A percentile compares a stretch with the other conserved stretches of the same genome.
Conservation (phyloP, 2,888 invertebrate genomes). For the Metalampra italica region DNA sequence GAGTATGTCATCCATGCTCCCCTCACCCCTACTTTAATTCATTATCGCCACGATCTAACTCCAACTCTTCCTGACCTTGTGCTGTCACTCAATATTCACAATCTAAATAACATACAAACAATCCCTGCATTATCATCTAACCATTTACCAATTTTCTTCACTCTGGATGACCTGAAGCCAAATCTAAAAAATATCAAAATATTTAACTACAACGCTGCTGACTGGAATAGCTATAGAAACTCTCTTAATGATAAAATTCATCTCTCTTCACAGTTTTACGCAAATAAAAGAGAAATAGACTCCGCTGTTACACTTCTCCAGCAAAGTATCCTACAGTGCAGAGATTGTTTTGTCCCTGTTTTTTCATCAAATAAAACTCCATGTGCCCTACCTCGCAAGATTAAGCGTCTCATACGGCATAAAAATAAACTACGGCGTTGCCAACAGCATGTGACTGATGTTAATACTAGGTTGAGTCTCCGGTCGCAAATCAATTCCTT, state of each 20-base stretch:
- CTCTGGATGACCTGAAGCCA: background rate
- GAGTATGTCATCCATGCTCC: slow-evolving; percentile 4
- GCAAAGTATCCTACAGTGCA: background rate
- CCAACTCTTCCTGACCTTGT: no score
- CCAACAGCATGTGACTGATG: background rate
- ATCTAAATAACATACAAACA: background rate
- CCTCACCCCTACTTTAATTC: background rate
- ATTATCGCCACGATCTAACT: background rate
- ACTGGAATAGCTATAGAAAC: background rate
- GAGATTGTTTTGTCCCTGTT: background rate
- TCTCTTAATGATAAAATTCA: background rate
- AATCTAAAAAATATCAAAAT: background rate
- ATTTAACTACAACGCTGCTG: slow-evolving; percentile 1
- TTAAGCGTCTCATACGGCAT: background rate
- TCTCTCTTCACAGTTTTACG: background rate
- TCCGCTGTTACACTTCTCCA: background rate
- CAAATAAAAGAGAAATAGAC: background rate
- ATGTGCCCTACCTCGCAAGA: background rate
- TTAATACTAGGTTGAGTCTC: background rate
- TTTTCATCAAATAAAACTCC: background rate
- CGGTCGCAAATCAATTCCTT: slow-evolving; percentile 2
- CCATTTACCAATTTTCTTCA: no score
- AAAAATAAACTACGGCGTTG: slow-evolving; percentile 3
- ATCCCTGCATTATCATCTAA: slow-evolving; percentile 1
- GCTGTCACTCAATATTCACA: background rate